Base-by-base conservation (phyloP, 2,113 vertebrate genomes). In the Semicossyphus pulcher region DNA sequence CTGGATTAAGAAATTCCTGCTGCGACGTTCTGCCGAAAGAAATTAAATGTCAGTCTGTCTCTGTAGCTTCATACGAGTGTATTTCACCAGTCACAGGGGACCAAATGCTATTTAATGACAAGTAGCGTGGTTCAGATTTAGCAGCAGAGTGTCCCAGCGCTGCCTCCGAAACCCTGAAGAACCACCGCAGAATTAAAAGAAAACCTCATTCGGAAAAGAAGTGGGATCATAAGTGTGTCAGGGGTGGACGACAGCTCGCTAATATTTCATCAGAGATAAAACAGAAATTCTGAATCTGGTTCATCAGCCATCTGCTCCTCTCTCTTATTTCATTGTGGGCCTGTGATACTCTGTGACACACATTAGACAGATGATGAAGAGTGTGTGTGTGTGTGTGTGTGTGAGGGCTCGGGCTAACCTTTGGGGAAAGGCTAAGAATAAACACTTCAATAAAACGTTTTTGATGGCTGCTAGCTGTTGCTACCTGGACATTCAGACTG, bases 391-490 rank as follows among this genome's bases (percentile, higher is more conserved):
- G 71, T 36, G 34, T 36, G 84, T 31, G 73, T 68, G 75, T 65
- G 71, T 65, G 81, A 76, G 79, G 64, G 78, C 74, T 79, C 75
- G 16, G 59, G 53, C 75, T 91, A 89, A 92, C 90, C 90, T 92
- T 93, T 91, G 76, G 76, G 72, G 65, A 52, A 63, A 78, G 80
- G 73, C 89, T 88, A 86, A 92, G 88, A 92, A 92, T 92, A 92
- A 91, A 87, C 84, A 85, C 77, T 86, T 84, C 72, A 87, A 90
- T 92, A 90, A 92, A 91, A 52, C 52, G 36, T 86, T 89, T 91
- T 69, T 91, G 91, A 91, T 88, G 76, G 84, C 83, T 86, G 72
- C 58, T 83, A 76, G 87, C 71, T 81, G 82, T 69, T 75, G 72
- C 83, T 84, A 85, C 72, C 81, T 78, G 85, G 85, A 86, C 78